These are phyloP conservation scores for Belonocnema kinseyi DNA, from an alignment of 1,140 invertebrate genomes.

Conservation along the genomic window DNA sequence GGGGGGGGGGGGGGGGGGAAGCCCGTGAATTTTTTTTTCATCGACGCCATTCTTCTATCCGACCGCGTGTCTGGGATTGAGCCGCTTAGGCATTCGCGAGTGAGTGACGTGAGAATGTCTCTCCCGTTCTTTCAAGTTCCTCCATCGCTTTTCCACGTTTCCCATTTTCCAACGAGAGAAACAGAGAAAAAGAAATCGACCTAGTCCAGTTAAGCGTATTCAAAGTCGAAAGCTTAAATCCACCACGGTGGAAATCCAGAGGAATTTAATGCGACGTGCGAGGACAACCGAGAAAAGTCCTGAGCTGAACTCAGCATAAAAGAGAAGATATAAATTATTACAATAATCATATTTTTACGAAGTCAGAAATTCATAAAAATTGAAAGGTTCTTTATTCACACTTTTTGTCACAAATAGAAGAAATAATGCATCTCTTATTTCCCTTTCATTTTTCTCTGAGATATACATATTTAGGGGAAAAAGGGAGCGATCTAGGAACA, in stretches of 20 bases:
- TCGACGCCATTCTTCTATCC: constrained; percentile 47
- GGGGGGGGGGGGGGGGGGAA: constrained; percentile 12
- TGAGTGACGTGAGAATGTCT: constrained; percentile 54
- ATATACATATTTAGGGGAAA: too few relatives aligned
- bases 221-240: constrained; percentile 31
- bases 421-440: constrained; percentile 27
- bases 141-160: not conserved
- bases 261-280: constrained; percentile 27
- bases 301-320: constrained; percentile 30
- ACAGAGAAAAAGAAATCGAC: not conserved
- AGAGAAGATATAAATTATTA: constrained; percentile 29
- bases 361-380: not conserved
- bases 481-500: too few relatives aligned
- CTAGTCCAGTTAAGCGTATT: constrained; percentile 27
- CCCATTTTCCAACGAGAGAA: not conserved
- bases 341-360: constrained; percentile 18
- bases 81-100: constrained; percentile 51
- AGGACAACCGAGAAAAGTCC: constrained; percentile 21
- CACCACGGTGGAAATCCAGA: constrained; percentile 25
- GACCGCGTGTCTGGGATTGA: constrained; percentile 50
- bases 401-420: not conserved
- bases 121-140: constrained; percentile 12
- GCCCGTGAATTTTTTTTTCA: not conserved
- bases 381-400: not conserved
- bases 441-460: not conserved